These are phyloP conservation scores for Heteromormyrus szaboi DNA, from an alignment of 2,797 vertebrate species.

Conservation along the genomic window DNA sequence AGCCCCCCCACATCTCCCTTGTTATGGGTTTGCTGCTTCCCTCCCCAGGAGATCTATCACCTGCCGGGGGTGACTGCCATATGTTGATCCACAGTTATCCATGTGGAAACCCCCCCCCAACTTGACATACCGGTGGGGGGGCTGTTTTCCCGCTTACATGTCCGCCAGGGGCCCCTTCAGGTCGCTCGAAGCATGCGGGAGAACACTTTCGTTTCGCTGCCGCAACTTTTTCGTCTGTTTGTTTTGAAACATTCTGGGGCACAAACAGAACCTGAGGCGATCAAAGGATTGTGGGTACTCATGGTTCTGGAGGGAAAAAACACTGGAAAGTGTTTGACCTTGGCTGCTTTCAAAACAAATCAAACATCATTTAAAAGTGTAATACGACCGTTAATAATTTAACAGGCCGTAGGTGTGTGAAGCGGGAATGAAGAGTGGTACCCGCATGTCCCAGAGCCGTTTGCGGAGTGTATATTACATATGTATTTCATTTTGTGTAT, in stretches of 20 bases:
- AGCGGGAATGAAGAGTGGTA: neutral
- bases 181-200: neutral
- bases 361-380: slow-evolving; percentile 5
- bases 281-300: neutral
- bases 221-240: neutral
- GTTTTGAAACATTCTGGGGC: neutral
- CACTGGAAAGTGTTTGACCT: neutral
- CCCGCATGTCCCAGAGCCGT: neutral
- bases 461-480: neutral
- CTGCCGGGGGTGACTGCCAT: neutral
- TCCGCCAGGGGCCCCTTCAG: neutral
- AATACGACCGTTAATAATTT: neutral
- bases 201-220: neutral
- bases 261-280: neutral
- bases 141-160: neutral
- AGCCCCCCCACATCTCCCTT: neutral
- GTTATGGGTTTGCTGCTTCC: neutral
- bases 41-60: neutral
- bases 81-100: neutral
- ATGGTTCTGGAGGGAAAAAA: neutral
- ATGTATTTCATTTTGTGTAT: neutral
- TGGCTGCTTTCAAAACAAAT: slow-evolving; percentile 9
- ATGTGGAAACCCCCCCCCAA: neutral
- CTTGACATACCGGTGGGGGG: neutral
- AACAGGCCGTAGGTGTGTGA: neutral